A percentile compares a stretch with the other conserved stretches of the same genome.
phyloP scores from a whole-genome alignment of 2,797 vertebrate species.

The Arrhamphus sclerolepis region DNA sequence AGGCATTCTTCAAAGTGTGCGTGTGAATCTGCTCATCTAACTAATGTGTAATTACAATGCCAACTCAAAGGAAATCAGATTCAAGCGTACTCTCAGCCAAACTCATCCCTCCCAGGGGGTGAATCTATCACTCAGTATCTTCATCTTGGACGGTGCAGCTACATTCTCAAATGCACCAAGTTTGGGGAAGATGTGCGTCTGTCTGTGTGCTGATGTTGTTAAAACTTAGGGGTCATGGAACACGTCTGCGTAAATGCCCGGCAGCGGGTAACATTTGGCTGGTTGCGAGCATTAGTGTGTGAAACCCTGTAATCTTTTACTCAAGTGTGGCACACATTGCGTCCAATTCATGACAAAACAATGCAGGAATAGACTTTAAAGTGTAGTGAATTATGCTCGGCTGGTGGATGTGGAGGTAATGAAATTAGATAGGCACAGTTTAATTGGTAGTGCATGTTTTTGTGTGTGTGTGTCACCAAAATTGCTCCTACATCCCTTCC shows the following conservation, averaged over 20 bases:
- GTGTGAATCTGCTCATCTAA: constrained; percentile 38
- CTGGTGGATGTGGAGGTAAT: constrained; percentile 23
- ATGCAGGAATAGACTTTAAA: constrained; percentile 14
- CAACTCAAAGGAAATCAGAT: constrained; percentile 51
- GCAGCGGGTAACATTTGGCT: constrained; percentile 34
- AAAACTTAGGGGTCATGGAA: constrained; percentile 25
- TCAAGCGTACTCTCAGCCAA: constrained; percentile 52
- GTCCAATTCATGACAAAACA: constrained; percentile 25
- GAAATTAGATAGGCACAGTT: constrained; percentile 32
- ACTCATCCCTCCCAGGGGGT: constrained; percentile 42
- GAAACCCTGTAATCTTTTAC: constrained; percentile 37
- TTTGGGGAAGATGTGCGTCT: constrained; percentile 27
- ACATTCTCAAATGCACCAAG: constrained; percentile 40
- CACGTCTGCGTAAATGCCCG: constrained; percentile 23
- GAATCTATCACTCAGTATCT: constrained; percentile 41
- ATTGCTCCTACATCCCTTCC: constrained; percentile 23
- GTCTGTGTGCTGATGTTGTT: constrained; percentile 36
- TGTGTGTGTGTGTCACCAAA: constrained; percentile 35
- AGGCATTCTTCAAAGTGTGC: constrained; percentile 45
- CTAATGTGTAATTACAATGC: constrained; percentile 62
- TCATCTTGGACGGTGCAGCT: constrained; percentile 45
- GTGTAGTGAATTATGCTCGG: background rate
- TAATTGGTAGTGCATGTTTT: constrained; percentile 30
- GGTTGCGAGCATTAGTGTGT: constrained; percentile 31
- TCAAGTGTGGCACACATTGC: constrained; percentile 20